phyloP scores from a whole-genome alignment of 1,140 invertebrate genomes.

The Palaemon carinicauda region DNA sequence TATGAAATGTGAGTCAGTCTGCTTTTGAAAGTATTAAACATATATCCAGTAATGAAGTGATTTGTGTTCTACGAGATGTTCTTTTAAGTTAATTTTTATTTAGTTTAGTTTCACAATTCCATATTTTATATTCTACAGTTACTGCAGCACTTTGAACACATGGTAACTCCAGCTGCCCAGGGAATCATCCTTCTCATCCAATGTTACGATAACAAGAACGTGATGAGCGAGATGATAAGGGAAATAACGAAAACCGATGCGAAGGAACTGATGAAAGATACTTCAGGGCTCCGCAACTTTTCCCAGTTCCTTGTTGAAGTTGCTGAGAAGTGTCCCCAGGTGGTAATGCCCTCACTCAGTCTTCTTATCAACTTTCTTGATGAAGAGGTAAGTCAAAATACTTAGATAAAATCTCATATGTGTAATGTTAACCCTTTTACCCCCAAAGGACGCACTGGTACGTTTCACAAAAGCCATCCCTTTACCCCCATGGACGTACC shows the following conservation, averaged over 20 bases:
- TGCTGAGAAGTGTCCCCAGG: conserved; percentile 72
- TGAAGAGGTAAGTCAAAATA: conserved; percentile 66
- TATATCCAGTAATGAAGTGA: background rate
- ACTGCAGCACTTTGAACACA: conserved; percentile 77
- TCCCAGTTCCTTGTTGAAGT: conserved; percentile 76
- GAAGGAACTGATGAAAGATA: conserved; percentile 67
- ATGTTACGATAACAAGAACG: conserved; percentile 71
- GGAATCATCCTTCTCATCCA: conserved; percentile 74
- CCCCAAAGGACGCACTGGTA: too few species aligned
- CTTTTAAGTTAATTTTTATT: too few species aligned
- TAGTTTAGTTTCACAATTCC: conserved; percentile 8
- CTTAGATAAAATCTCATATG: too few species aligned
- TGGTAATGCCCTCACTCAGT: conserved; percentile 72
- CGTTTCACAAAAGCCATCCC: too few species aligned
- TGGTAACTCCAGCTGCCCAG: conserved; percentile 73
- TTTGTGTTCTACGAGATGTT: background rate
- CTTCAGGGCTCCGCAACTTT: conserved; percentile 72
- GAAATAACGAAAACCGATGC: conserved; percentile 74
- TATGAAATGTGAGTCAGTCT: background rate
- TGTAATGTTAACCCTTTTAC: background rate
- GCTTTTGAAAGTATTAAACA: background rate
- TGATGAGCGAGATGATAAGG: conserved; percentile 76
- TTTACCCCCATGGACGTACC: too few species aligned
- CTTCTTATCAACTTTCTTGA: conserved; percentile 68
- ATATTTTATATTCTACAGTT: conserved; percentile 68